Conservation (phyloP, 2,797 vertebrate genomes). For the Muraenolepis orangiensis region DNA sequence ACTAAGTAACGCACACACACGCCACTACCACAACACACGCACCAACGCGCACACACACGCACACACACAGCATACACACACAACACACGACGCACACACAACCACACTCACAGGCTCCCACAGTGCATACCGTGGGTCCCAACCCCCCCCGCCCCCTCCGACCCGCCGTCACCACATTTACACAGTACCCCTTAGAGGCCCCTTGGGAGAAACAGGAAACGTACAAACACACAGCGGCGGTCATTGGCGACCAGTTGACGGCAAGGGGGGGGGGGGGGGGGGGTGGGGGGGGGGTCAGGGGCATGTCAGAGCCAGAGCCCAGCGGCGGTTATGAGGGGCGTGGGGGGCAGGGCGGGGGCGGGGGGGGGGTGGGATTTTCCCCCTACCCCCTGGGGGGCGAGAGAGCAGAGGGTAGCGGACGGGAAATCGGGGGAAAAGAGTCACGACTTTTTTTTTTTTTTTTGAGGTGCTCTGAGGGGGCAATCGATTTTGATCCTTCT, state of each 20-base stretch:
- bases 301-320: too few relatives aligned
- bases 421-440: too few relatives aligned
- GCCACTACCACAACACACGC: too few relatives aligned
- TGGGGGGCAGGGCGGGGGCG: not conserved
- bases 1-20: too few relatives aligned
- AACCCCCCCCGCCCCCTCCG: too few relatives aligned
- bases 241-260: too few relatives aligned
- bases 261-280: too few relatives aligned
- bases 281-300: too few relatives aligned
- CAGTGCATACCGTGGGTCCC: not conserved
- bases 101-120: slow-evolving; percentile 1
- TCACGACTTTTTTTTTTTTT: too few relatives aligned
- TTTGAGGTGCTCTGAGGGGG: slow-evolving; percentile 34
- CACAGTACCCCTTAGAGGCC: too few relatives aligned
- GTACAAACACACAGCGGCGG: slow-evolving; percentile 4
- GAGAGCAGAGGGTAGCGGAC: slow-evolving; percentile 21
- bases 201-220: not conserved
- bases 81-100: slow-evolving; percentile 5
- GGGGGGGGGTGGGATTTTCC: not conserved
- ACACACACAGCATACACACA: not conserved
- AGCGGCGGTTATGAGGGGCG: too few relatives aligned
- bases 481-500: slow-evolving; percentile 50
- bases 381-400: not conserved
- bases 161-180: not conserved
- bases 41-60: slow-evolving; percentile 5